Conservation (phyloP, 2,888 invertebrate genomes). For the Meiosimyza decipiens region DNA sequence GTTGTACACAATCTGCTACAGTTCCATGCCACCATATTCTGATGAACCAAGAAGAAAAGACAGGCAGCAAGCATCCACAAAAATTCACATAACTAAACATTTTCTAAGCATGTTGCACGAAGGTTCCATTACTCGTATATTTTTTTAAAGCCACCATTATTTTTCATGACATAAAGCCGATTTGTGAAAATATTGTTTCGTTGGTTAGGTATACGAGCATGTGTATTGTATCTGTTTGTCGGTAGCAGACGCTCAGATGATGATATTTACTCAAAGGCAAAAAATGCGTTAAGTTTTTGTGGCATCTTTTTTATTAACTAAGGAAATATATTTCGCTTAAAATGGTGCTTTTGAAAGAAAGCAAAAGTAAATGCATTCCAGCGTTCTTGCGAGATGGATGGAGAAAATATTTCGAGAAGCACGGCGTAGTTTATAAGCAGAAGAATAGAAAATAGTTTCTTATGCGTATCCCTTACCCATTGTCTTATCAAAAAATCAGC, state of each 20-base stretch:
- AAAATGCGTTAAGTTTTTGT: conserved; percentile 8
- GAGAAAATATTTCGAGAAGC: too few relatives aligned
- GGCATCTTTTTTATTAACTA: too few relatives aligned
- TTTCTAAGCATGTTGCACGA: conserved; percentile 20
- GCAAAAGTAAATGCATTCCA: too few relatives aligned
- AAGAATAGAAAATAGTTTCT: too few relatives aligned
- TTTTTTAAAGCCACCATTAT: conserved; percentile 51
- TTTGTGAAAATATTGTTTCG: conserved; percentile 65
- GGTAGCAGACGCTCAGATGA: conserved; percentile 9
- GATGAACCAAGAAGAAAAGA: conserved; percentile 20
- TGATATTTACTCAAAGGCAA: not conserved
- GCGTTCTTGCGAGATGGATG: too few relatives aligned
- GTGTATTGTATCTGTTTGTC: conserved; percentile 10
- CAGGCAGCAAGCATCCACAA: not conserved
- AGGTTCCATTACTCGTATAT: conserved; percentile 2
- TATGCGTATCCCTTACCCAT: too few relatives aligned
- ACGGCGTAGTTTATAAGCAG: too few relatives aligned
- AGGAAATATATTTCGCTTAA: too few relatives aligned
- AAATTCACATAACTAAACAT: not conserved
- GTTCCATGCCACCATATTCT: conserved; percentile 37
- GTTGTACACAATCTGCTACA: conserved; percentile 43
- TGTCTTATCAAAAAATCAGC: too few relatives aligned
- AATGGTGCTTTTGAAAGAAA: too few relatives aligned
- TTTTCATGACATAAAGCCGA: conserved; percentile 66
- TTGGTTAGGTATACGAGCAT: conserved; percentile 35